Evolutionary conservation across 1,140 invertebrate species (phyloP), one percentile per base, ranked within the genome.

Genomic region (Anoplophora glabripennis): DNA sequence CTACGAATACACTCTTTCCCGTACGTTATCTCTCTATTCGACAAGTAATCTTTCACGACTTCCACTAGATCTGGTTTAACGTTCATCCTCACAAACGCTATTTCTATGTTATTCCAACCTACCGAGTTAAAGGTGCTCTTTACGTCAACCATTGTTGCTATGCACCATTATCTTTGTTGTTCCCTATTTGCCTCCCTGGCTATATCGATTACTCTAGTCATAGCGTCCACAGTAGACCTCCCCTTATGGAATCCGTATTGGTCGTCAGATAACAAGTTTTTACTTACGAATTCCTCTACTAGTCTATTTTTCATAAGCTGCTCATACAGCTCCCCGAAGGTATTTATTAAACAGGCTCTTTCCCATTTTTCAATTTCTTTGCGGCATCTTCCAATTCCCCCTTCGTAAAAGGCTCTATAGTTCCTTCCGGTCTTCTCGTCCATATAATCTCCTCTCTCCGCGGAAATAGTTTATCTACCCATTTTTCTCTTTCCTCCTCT

Each of bases 221-320:
- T 28, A 3, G 21, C 21, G 21, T 28, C 21, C 3, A 75, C 66
- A 7, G 79, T 80, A 0, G 75, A 76, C 44, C n/a, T 61, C 0
- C 51, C 61, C n/a, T 35, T 59, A 4, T 47, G 60, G 51, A 74
- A 75, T 0, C 75, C 73, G 45, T 69, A 77, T 58, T 80, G 79
- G 11, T 45, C 34, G 7, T 57, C 37, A 1, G 70, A 62, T 0
- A 75, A 21, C 7, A 17, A 59, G 42, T 8, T 58, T 4, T 36
- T 65, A 36, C 36, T 1, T 52, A 42, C 18, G 63, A 63, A 7
- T 33, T 53, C 21, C 57, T 60, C 9, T 45, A 62, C 52, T 40
- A 77, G 11, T 36, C 64, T 62, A 28, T 28, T 28, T 28, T 5
- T 3, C 5, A 28, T 28, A 28, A 28, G 2, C 21, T 2, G 5